These are phyloP conservation scores for Triplophysa tibetana DNA, from an alignment of 2,113 vertebrate genomes.

Conservation along the genomic window DNA sequence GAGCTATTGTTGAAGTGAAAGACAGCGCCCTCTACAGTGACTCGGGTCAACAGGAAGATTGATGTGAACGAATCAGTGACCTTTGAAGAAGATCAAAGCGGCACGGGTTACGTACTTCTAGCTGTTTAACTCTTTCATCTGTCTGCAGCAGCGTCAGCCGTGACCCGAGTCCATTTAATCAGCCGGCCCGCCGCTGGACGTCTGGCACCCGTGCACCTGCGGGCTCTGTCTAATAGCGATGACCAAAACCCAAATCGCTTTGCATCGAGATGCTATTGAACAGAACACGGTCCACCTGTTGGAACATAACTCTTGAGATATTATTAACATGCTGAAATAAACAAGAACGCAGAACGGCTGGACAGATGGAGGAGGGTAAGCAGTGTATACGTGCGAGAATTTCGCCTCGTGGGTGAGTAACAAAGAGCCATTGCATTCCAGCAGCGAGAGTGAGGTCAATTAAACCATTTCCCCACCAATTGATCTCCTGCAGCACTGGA, in stretches of 20 bases:
- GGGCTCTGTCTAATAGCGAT: constrained; percentile 12
- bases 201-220: constrained; percentile 36
- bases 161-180: constrained; percentile 63
- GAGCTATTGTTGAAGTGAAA: constrained; percentile 55
- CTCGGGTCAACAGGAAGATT: constrained; percentile 63
- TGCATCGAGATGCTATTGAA: neutral
- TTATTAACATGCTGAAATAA: no score
- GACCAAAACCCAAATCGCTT: constrained; percentile 1
- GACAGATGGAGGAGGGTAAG: neutral
- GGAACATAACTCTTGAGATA: neutral
- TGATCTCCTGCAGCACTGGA: constrained; percentile 73
- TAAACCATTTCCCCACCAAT: constrained; percentile 82
- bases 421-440: constrained; percentile 76
- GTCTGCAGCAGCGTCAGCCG: constrained; percentile 54
- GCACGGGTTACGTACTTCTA: constrained; percentile 63
- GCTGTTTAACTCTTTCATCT: constrained; percentile 74
- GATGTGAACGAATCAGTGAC: constrained; percentile 67
- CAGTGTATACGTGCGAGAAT: constrained; percentile 25
- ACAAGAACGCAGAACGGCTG: neutral
- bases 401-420: constrained; percentile 54
- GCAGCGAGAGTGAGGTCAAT: constrained; percentile 77
- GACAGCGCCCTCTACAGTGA: constrained; percentile 58
- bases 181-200: constrained; percentile 51
- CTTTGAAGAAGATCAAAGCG: constrained; percentile 76
- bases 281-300: neutral